Evolutionary conservation across 1,140 invertebrate genomes (phyloP).

Genomic region (Brachionus rotundiformis): DNA sequence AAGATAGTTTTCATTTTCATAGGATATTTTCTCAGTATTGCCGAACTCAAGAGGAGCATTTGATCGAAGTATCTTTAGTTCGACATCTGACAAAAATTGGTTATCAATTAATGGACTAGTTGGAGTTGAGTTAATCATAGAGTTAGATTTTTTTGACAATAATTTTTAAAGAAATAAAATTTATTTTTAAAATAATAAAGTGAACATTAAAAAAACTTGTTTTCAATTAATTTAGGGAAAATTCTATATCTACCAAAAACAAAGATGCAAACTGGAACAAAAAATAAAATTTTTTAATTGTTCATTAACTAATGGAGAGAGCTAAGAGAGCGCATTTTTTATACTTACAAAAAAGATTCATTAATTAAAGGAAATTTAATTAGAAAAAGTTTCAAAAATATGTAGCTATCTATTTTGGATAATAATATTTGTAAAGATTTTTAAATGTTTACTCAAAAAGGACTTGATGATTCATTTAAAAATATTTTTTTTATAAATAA

Average conservation of each 20-base stretch:
- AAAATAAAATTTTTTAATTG: not conserved
- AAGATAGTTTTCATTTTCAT: not conserved
- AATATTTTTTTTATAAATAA: not conserved
- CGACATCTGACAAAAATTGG: conserved; percentile 9
- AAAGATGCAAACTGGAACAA: not conserved
- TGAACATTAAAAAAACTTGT: not conserved
- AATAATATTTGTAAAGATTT: too few species aligned
- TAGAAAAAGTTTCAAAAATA: too few species aligned
- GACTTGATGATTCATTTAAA: too few species aligned
- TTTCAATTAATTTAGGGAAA: not conserved
- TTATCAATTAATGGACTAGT: not conserved
- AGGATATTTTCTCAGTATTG: not conserved
- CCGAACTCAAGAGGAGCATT: not conserved
- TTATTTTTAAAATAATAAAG: not conserved
- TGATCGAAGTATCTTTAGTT: not conserved
- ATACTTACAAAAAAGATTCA: too few species aligned
- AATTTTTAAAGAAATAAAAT: not conserved
- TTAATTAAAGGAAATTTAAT: too few species aligned
- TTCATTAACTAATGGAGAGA: not conserved
- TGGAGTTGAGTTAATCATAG: not conserved
- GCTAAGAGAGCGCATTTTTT: too few species aligned
- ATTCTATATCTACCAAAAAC: not conserved
- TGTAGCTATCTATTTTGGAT: too few species aligned
- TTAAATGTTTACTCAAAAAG: too few species aligned
- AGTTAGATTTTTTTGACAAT: too few species aligned